Evolutionary conservation across 2,113 vertebrate genomes (phyloP).

Genomic region (Rana temporaria): DNA sequence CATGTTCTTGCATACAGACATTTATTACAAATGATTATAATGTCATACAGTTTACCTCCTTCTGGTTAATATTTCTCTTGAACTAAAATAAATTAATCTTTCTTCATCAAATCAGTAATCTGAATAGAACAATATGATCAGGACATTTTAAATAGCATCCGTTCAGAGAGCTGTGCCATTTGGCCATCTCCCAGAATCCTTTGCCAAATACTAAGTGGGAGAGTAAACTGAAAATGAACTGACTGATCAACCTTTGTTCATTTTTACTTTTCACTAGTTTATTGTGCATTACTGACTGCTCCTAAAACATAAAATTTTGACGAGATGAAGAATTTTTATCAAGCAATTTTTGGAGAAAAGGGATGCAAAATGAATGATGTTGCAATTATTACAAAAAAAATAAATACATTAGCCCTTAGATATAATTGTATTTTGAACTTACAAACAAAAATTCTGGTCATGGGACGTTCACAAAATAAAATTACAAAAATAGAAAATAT

Average conservation of each 20-base stretch:
- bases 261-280: conserved; percentile 48
- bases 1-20: conserved; percentile 20
- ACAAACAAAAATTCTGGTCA: no score
- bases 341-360: no score
- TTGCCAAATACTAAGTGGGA: conserved; percentile 39
- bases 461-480: no score
- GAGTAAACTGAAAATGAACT: conserved; percentile 51
- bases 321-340: no score
- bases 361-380: no score
- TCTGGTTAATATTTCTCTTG: conserved; percentile 32
- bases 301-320: no score
- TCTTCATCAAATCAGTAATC: conserved; percentile 53
- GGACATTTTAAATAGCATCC: conserved; percentile 54
- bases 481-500: no score
- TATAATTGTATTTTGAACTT: no score
- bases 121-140: conserved; percentile 54
- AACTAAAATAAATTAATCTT: conserved; percentile 44
- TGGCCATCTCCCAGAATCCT: conserved; percentile 30
- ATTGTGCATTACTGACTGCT: conserved; percentile 22
- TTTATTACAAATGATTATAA: conserved; percentile 29
- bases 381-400: no score
- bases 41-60: conserved; percentile 35
- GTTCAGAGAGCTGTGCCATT: conserved; percentile 42
- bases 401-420: no score
- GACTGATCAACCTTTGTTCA: conserved; percentile 54